phyloP scores from a whole-genome alignment of 2,888 invertebrate genomes.

The Steromphala cineraria region DNA sequence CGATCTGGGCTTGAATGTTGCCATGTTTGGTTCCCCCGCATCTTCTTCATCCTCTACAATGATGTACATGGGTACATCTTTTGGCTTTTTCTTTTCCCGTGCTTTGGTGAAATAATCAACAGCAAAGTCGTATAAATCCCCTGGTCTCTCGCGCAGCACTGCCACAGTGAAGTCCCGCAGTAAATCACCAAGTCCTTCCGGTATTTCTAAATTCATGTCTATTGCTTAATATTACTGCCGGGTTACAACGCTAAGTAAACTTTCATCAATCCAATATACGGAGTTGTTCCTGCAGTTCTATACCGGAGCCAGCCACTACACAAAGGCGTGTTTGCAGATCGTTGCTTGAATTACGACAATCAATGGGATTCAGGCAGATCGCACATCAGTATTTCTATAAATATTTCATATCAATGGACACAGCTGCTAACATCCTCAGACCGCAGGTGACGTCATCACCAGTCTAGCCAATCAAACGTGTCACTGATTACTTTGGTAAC shows the following conservation, averaged over 20 bases:
- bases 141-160: conserved; percentile 72
- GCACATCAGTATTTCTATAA: conserved; percentile 6
- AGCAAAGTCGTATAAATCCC: conserved; percentile 72
- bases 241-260: not conserved
- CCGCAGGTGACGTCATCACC: not conserved
- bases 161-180: conserved; percentile 74
- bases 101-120: conserved; percentile 73
- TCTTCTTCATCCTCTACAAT: conserved; percentile 73
- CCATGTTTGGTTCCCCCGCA: conserved; percentile 71
- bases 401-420: conserved; percentile 15
- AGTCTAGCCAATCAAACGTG: not conserved
- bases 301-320: not conserved
- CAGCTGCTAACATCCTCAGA: not conserved
- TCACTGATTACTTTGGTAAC: not conserved
- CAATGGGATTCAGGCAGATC: not conserved
- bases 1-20: conserved; percentile 62
- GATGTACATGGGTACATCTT: conserved; percentile 74
- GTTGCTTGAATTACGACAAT: conserved; percentile 10
- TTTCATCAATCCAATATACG: conserved; percentile 11
- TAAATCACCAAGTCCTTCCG: conserved; percentile 74
- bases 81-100: conserved; percentile 66
- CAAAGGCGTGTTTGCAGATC: conserved; percentile 1
- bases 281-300: not conserved
- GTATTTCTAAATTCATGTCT: conserved; percentile 73
- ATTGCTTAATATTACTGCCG: not conserved